phyloP scores from a whole-genome alignment of 2,888 invertebrate genomes.

The Drosophila rellima region DNA sequence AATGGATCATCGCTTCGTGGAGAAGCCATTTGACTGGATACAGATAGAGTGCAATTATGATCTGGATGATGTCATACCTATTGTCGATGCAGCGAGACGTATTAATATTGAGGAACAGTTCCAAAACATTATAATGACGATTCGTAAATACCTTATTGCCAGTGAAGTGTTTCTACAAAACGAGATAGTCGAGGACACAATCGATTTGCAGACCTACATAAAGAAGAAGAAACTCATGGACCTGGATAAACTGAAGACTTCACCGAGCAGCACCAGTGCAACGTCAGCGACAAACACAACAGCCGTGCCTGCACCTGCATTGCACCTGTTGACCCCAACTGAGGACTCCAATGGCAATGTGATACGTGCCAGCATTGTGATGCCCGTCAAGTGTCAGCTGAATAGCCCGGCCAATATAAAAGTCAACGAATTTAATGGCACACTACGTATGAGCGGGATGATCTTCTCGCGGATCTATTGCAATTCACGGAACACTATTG shows the following conservation, averaged over 20 bases:
- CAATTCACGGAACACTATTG: slow-evolving; percentile 91
- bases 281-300: slow-evolving; percentile 16
- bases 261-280: slow-evolving; percentile 19
- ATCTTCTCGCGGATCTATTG: slow-evolving; percentile 89
- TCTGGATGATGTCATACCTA: slow-evolving; percentile 91
- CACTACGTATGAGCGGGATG: slow-evolving; percentile 83
- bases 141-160: slow-evolving; percentile 85
- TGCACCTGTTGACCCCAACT: slow-evolving; percentile 37
- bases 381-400: slow-evolving; percentile 89
- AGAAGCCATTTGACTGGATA: slow-evolving; percentile 91
- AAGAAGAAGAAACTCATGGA: slow-evolving; percentile 86
- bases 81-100: slow-evolving; percentile 87
- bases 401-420: slow-evolving; percentile 63
- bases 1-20: slow-evolving; percentile 92
- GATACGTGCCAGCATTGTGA: slow-evolving; percentile 88
- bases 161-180: slow-evolving; percentile 92
- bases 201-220: slow-evolving; percentile 88
- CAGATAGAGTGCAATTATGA: slow-evolving; percentile 91
- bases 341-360: slow-evolving; percentile 31
- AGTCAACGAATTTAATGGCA: slow-evolving; percentile 81
- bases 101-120: slow-evolving; percentile 85
- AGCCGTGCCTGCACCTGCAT: slow-evolving; percentile 21
- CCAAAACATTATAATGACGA: slow-evolving; percentile 73
- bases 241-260: slow-evolving; percentile 43
- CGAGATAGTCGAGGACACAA: slow-evolving; percentile 88